Evolutionary conservation across 2,888 invertebrate species (phyloP).

Genomic region (Lasius platythorax): DNA sequence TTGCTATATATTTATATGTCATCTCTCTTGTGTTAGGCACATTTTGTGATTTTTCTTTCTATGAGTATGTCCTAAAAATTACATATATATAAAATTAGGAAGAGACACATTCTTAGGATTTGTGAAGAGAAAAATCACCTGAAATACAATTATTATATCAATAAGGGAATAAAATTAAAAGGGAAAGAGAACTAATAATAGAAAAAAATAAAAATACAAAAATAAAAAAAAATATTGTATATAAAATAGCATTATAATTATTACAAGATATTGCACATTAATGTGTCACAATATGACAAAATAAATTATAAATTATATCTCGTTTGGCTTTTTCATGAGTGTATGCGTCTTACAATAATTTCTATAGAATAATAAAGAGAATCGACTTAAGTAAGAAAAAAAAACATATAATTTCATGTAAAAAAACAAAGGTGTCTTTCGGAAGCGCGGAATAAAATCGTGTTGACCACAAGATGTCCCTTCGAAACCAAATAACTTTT

Average conservation of each 20-base stretch:
- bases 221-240: not conserved
- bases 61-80: not conserved
- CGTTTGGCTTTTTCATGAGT: not conserved
- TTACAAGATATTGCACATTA: not conserved
- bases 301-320: not conserved
- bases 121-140: not conserved
- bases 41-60: constrained; percentile 31
- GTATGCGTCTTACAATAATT: not conserved
- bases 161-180: not conserved
- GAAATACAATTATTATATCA: not conserved
- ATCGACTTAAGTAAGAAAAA: not conserved
- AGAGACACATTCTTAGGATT: not conserved
- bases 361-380: not conserved
- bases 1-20: not conserved
- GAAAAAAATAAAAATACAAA: not conserved
- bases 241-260: not conserved
- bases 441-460: not conserved
- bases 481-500: not conserved
- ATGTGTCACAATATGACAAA: not conserved
- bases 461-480: not conserved
- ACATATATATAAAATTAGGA: not conserved
- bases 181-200: not conserved
- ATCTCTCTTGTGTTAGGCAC: not conserved
- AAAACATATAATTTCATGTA: not conserved
- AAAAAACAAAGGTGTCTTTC: not conserved